Evolutionary conservation across 2,797 vertebrate genomes (phyloP), one percentile per base, ranked within the genome.

Genomic region (Sternotherus odoratus): DNA sequence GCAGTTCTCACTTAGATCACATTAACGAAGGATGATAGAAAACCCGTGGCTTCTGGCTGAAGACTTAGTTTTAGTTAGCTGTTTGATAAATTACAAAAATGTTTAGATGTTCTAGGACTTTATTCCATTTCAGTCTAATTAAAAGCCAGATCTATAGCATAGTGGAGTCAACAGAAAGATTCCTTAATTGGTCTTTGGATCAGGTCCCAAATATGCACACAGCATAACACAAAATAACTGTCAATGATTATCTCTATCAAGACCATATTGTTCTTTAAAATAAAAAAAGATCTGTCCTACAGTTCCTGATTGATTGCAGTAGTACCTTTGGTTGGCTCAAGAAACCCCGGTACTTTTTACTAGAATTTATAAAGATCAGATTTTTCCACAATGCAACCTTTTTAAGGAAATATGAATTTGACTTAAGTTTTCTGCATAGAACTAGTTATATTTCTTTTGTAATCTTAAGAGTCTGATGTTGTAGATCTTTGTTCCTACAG

Each of bases 111-210:
- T 91, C 82, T 57, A 85, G 95, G 93, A 54, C 85, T 93, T 89
- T 36, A 30, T 93, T 91, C 91, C 86, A 94, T 93, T 95, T 88
- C 86, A 82, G 88, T 89, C 95, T 63, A 91, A 93, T 83, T 82
- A 24, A 95, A 94, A 87, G 85, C 46, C 79, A 93, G 54, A 78
- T 83, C 66, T 75, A 86, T 75, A 43, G 94, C 89, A 53, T 80
- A 57, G 6, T 43, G 75, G 63, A 92, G 51, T 86, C 77, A 87
- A 85, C 1, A 3, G 80, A 82, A 96, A 90, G 95, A 72, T 75
- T 93, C 91, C 93, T 17, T 88, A 92, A 84, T 24, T 46, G 36
- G 36, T 43, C 69, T 74, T 74, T 26, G 89, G 53, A 94, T 57
- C 93, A 93, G 91, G 60, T 94, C 89, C 91, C 75, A 66, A 94